These are phyloP conservation scores for Pammene aurita DNA, from an alignment of 2,888 invertebrate species.

Conservation along the genomic window DNA sequence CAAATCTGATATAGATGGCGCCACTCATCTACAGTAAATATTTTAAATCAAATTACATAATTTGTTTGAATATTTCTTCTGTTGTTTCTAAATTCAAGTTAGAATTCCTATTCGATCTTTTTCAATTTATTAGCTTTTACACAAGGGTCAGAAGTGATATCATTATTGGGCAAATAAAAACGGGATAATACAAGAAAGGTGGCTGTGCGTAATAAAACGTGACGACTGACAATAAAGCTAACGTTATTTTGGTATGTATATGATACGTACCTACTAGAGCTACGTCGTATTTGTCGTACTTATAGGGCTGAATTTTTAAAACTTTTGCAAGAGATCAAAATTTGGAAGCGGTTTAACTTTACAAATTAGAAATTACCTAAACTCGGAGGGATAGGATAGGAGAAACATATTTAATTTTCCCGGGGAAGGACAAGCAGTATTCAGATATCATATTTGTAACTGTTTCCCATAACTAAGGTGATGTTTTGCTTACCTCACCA, in stretches of 20 bases:
- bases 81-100: background rate
- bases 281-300: background rate
- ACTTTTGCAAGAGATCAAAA: no score
- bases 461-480: no score
- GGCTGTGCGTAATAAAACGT: constrained; percentile 21
- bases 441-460: no score
- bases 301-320: no score
- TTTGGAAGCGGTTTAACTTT: no score
- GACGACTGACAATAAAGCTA: constrained; percentile 18
- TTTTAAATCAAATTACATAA: background rate
- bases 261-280: background rate
- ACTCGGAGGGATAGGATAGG: no score
- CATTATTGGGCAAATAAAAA: constrained; percentile 18
- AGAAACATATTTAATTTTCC: no score
- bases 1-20: constrained; percentile 18
- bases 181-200: constrained; percentile 8
- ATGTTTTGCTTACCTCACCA: no score
- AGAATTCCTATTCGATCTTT: no score
- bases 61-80: background rate
- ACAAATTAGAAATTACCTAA: no score
- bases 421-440: no score
- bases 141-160: constrained; percentile 1
- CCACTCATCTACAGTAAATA: background rate
- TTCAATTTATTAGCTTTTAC: background rate
- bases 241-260: background rate